Base-by-base conservation (phyloP, 2,888 invertebrate species). In the Platycheirus rosarum region DNA sequence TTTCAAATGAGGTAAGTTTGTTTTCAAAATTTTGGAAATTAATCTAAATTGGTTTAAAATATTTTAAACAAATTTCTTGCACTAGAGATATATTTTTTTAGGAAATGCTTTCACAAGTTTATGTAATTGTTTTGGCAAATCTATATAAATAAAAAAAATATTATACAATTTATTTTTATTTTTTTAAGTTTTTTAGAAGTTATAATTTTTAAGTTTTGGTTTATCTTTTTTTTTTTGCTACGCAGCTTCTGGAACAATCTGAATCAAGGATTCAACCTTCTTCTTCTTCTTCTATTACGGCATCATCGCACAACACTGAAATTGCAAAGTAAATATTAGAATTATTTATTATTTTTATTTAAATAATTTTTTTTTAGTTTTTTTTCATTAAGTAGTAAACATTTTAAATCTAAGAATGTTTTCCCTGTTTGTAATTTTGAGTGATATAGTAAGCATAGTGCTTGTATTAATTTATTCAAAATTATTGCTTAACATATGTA, bases 191-290 rank as follows among this genome's bases (percentile, higher is more conserved):
- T 74, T 90, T 90, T 90, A 88, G 88, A 88, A 88, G 70, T 84
- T 85, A 85, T 86, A 66, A 57, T 57, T 84, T 85, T 84, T 70
- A 53, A 85, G 51, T 85, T 77, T 90, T 91, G 89, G 89, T 91
- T 89, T 90, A 88, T 91, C 91, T 92, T 92, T 91, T 89, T 90
- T 88, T 91, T 91, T 92, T 92, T 92, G 92, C 89, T 89, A 88
- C 84, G 92, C 92, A 94, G 94, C 93, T 94, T 92, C 93, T 94
- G 93, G 93, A 94, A 91, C 92, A 92, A 90, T 91, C 92, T 87
- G 90, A 91, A 88, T 89, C 92, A 87, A 91, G 92, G 89, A 91
- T 91, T 90, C 86, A 85, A 87, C 90, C 87, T 85, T 87, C 90
- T 88, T 89, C 91, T 88, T 89, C 91, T 90, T 89, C 91, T 90